These are phyloP conservation scores for Invenusta paracnida DNA, from an alignment of 2,888 invertebrate genomes.

Conservation along the genomic window DNA sequence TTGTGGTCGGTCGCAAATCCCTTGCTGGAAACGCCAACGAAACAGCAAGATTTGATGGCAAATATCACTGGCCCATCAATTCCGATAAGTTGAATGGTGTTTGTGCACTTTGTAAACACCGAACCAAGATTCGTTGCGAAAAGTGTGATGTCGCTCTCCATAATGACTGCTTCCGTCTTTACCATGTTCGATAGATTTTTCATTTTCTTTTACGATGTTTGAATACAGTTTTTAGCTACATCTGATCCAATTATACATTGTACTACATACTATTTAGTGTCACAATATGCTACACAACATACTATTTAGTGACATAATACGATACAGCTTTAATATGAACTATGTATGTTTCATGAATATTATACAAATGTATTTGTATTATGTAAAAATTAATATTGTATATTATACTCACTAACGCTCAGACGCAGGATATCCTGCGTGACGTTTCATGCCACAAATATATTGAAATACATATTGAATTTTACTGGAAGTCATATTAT, in stretches of 20 bases:
- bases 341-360: not conserved
- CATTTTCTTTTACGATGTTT: not conserved
- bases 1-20: not conserved
- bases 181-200: not conserved
- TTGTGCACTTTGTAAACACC: not conserved
- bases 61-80: conserved; percentile 6
- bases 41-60: not conserved
- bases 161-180: not conserved
- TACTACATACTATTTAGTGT: not conserved
- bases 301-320: not conserved
- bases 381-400: not conserved
- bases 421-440: not conserved
- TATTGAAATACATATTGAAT: not conserved
- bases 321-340: no score
- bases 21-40: not conserved
- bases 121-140: not conserved
- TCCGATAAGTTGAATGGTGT: not conserved
- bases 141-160: not conserved
- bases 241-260: not conserved
- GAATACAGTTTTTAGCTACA: no score
- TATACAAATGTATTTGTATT: not conserved
- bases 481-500: not conserved
- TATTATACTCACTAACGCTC: not conserved
- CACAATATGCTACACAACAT: no score
- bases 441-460: not conserved